Evolutionary conservation across 2,797 vertebrate genomes (phyloP).

Genomic region (Myripristis jacobus): DNA sequence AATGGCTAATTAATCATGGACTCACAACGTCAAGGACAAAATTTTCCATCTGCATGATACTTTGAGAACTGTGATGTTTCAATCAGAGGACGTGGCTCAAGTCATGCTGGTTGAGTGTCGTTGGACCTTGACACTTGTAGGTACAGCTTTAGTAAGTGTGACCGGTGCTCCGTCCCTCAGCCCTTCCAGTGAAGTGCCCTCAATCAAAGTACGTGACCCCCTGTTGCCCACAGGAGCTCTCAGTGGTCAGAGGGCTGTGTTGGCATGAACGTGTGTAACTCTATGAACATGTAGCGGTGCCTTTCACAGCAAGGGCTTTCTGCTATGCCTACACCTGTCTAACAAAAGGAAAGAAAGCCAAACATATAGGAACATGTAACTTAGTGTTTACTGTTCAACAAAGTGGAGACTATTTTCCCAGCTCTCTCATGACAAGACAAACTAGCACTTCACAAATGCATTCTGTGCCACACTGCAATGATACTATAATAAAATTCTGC

Average conservation of each 20-base stretch:
- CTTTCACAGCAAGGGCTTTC: constrained; percentile 47
- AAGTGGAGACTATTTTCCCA: no score
- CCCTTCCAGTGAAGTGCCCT: constrained; percentile 69
- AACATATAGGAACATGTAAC: no score
- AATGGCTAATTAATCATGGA: constrained; percentile 20
- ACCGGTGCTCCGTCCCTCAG: constrained; percentile 61
- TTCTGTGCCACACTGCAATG: no score
- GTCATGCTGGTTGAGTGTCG: constrained; percentile 68
- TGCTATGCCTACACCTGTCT: no score
- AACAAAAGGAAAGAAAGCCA: constrained; percentile 22
- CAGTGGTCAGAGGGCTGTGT: constrained; percentile 57
- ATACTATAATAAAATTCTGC: no score
- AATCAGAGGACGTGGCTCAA: constrained; percentile 34
- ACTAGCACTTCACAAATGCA: no score
- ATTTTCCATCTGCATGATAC: constrained; percentile 55
- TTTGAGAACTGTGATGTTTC: constrained; percentile 41
- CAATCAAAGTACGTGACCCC: constrained; percentile 75
- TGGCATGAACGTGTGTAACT: constrained; percentile 54
- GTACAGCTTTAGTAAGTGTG: constrained; percentile 65
- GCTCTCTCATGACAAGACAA: no score
- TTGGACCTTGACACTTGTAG: constrained; percentile 71
- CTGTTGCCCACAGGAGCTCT: constrained; percentile 69
- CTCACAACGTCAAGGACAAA: constrained; percentile 42
- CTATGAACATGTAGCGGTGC: constrained; percentile 46
- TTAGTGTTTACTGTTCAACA: no score